Evolutionary conservation across 2,113 vertebrate species (phyloP).

Genomic region (Struthio camelus): DNA sequence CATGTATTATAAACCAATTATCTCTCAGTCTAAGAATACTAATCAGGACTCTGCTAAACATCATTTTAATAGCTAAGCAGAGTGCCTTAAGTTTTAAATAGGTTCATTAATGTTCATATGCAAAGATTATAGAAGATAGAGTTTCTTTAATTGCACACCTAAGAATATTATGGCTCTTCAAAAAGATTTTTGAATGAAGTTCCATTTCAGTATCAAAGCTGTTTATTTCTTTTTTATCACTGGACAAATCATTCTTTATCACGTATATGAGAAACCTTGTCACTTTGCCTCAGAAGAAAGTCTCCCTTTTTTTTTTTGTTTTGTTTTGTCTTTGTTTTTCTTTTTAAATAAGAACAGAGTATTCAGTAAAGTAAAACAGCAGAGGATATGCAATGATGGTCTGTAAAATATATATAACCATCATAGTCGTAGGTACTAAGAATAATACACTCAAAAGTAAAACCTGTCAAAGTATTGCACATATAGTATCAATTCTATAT

Average conservation of each 20-base stretch:
- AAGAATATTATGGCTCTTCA: not conserved
- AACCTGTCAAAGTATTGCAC: not conserved
- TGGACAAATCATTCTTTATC: not conserved
- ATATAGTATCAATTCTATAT: not conserved
- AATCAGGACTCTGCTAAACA: not conserved
- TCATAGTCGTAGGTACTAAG: not conserved
- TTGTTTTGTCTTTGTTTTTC: not conserved
- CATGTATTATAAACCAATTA: not conserved
- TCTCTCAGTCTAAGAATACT: not conserved
- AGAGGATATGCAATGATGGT: not conserved
- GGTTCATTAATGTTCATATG: not conserved
- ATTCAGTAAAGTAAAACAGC: not conserved
- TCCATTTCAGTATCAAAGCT: not conserved
- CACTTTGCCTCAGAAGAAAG: not conserved
- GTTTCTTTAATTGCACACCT: not conserved
- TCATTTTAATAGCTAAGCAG: not conserved
- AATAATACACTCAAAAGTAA: not conserved
- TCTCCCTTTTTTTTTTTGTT: not conserved
- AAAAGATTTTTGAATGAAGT: not conserved
- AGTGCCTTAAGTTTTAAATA: not conserved
- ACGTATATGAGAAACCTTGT: not conserved
- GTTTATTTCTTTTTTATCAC: too few relatives aligned
- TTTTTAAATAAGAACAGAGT: not conserved
- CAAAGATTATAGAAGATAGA: not conserved
- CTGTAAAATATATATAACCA: not conserved